These are phyloP conservation scores for Cotesia chilonis DNA, from an alignment of 1,140 invertebrate genomes.

Conservation along the genomic window DNA sequence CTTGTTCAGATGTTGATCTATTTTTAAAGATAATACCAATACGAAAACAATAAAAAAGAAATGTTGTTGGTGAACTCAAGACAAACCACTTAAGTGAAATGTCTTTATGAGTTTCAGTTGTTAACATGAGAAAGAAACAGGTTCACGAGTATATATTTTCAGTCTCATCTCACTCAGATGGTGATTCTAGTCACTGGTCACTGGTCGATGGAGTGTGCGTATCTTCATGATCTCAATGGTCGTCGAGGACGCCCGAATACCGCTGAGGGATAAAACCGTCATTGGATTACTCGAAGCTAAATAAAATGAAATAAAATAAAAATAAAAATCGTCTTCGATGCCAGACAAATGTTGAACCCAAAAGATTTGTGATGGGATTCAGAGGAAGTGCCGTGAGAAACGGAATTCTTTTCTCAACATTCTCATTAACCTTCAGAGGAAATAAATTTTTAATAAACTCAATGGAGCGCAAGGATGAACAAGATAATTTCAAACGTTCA, in stretches of 20 bases:
- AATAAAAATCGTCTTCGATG: slow-evolving; percentile 37
- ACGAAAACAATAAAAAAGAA: not conserved
- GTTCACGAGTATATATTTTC: slow-evolving; percentile 15
- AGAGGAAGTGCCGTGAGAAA: slow-evolving; percentile 19
- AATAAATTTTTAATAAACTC: no score
- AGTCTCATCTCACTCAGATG: not conserved
- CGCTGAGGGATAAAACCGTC: slow-evolving; percentile 39
- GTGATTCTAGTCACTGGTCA: slow-evolving; percentile 13
- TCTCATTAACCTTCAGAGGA: no score
- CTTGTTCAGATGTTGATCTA: no score
- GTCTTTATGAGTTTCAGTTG: slow-evolving; percentile 47
- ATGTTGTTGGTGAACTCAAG: slow-evolving; percentile 23
- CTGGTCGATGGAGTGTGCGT: slow-evolving; percentile 20
- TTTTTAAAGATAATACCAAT: not conserved
- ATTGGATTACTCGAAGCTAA: slow-evolving; percentile 25
- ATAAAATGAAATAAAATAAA: no score
- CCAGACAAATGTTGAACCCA: slow-evolving; percentile 6
- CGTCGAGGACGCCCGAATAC: slow-evolving; percentile 20
- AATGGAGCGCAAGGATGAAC: no score
- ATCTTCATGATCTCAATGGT: slow-evolving; percentile 38
- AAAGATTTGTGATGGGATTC: slow-evolving; percentile 35
- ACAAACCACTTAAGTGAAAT: slow-evolving; percentile 38
- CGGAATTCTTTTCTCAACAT: not conserved
- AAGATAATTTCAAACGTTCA: no score
- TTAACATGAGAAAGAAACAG: slow-evolving; percentile 42